Conservation (phyloP, 1,140 invertebrate species). For the Dendrolimus punctatus region DNA sequence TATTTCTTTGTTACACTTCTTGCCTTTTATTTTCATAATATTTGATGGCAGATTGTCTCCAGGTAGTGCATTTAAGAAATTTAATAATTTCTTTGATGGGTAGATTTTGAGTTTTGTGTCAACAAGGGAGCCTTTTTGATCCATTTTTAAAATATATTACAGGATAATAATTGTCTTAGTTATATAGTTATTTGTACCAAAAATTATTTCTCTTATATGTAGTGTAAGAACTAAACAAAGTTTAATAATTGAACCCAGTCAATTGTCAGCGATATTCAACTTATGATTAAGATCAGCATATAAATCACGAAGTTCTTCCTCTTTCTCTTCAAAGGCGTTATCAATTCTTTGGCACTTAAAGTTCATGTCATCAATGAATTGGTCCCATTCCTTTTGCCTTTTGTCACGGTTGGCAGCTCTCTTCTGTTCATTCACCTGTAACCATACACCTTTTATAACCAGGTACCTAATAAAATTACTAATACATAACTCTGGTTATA, state of each 20-base stretch:
- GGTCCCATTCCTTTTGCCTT: conserved; percentile 79
- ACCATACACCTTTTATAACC: conserved; percentile 4
- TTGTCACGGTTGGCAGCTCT: conserved; percentile 73
- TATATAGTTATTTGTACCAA: too few relatives aligned
- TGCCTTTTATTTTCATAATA: conserved; percentile 44
- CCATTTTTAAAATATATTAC: conserved; percentile 31
- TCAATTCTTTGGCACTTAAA: conserved; percentile 82
- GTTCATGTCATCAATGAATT: conserved; percentile 84
- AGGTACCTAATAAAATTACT: too few relatives aligned
- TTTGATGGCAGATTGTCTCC: conserved; percentile 44
- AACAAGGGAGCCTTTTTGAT: conserved; percentile 70
- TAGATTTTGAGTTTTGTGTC: conserved; percentile 74
- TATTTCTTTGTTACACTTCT: conserved; percentile 13
- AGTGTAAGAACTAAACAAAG: too few relatives aligned
- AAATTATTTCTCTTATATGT: too few relatives aligned
- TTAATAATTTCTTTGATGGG: conserved; percentile 68
- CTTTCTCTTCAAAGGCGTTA: conserved; percentile 83
- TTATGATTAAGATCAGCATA: conserved; percentile 84
- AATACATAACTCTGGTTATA: too few relatives aligned
- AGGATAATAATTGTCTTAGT: too few relatives aligned
- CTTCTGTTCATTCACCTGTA: conserved; percentile 58
- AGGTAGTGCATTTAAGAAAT: conserved; percentile 64
- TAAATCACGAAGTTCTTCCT: conserved; percentile 81
- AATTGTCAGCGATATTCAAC: conserved; percentile 74
- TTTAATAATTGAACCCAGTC: conserved; percentile 13